Evolutionary conservation across 2,113 vertebrate species (phyloP).

Genomic region (Ascaphus truei): DNA sequence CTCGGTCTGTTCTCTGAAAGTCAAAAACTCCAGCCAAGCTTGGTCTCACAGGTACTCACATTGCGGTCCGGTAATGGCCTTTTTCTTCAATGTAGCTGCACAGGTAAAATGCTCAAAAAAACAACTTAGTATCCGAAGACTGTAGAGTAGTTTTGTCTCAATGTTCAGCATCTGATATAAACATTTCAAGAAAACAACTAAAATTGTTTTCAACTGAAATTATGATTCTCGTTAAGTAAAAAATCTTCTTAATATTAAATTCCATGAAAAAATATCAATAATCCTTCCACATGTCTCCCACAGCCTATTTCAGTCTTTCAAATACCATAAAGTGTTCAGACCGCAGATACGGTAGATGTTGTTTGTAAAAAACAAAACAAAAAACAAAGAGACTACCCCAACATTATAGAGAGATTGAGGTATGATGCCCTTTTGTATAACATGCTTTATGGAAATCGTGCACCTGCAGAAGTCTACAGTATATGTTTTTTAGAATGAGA

Average conservation of each 20-base stretch:
- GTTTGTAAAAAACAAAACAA: no score
- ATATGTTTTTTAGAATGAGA: not conserved
- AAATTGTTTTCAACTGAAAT: no score
- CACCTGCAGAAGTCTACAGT: not conserved
- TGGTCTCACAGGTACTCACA: not conserved
- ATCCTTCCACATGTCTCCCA: no score
- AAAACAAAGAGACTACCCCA: not conserved
- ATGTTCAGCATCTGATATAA: not conserved
- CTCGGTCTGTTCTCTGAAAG: not conserved
- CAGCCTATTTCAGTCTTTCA: no score
- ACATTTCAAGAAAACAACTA: no score
- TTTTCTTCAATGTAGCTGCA: not conserved
- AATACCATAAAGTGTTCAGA: no score
- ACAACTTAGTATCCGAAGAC: not conserved
- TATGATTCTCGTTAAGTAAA: no score
- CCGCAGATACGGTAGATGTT: no score
- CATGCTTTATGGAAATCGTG: not conserved
- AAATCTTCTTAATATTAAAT: no score
- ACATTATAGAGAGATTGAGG: not conserved
- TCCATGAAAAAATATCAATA: no score
- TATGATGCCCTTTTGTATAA: not conserved
- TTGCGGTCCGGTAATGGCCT: not conserved
- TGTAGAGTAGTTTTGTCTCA: not conserved
- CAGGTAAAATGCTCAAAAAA: not conserved
- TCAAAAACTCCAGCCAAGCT: not conserved